A percentile compares a stretch with the other conserved stretches of the same genome.
Evolutionary conservation across 2,113 vertebrate species (phyloP).

Genomic region (Cavia aperea): DNA sequence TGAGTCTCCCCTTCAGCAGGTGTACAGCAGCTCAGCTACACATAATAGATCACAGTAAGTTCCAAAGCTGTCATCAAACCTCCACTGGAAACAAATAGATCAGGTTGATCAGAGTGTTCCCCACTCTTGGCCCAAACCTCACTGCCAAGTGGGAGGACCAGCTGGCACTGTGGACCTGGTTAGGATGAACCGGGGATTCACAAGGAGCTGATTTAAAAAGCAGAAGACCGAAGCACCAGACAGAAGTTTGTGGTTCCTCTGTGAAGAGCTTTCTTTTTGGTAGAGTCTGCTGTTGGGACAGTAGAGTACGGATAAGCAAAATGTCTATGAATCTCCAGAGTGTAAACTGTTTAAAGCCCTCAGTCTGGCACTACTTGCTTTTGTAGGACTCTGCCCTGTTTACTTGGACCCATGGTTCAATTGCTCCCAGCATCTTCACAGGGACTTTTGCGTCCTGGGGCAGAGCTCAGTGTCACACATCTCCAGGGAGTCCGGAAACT

Average conservation of each 20-base stretch:
- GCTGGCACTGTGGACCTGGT: too few relatives aligned
- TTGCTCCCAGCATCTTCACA: accelerated
- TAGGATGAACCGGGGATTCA: neutral
- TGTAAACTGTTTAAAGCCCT: neutral
- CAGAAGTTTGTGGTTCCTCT: neutral
- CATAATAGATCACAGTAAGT: neutral
- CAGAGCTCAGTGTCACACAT: neutral
- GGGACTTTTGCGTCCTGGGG: neutral
- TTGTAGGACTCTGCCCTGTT: neutral
- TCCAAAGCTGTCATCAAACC: neutral
- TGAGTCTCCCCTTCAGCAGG: slow-evolving; percentile 20
- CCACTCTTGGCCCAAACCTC: neutral
- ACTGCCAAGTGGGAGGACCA: neutral
- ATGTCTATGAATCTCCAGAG: neutral
- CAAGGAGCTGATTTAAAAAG: slow-evolving; percentile 15
- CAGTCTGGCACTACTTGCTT: neutral
- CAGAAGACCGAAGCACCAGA: neutral
- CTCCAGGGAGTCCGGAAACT: neutral
- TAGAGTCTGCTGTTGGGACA: neutral
- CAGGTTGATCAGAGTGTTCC: neutral
- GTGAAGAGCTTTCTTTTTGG: neutral
- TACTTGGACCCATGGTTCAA: neutral
- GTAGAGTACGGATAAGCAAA: neutral
- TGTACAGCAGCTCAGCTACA: neutral
- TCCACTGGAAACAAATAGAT: neutral